phyloP scores from a whole-genome alignment of 37 sponge, comb jelly and placozoan species.

The Halisarca cf. caerulea region DNA sequence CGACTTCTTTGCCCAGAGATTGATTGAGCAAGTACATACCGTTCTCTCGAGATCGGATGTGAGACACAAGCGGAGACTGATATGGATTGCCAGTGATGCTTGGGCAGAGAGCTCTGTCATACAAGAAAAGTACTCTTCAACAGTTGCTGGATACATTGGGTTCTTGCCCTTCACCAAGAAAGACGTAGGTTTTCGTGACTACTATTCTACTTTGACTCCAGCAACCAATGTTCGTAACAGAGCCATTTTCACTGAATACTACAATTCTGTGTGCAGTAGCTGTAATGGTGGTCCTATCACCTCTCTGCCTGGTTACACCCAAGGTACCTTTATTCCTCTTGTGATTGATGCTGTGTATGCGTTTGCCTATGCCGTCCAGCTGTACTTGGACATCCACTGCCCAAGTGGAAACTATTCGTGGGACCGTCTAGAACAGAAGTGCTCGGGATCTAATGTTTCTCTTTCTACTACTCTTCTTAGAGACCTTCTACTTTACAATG shows the following conservation, averaged over 20 bases:
- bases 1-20: constrained; percentile 22
- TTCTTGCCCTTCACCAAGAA: constrained; percentile 54
- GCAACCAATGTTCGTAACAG: constrained; percentile 54
- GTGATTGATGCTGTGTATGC: constrained; percentile 89
- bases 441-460: constrained; percentile 29
- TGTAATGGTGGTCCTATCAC: constrained; percentile 27
- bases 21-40: constrained; percentile 22
- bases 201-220: constrained; percentile 67
- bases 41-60: not conserved
- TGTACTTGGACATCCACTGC: constrained; percentile 72
- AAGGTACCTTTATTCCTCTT: constrained; percentile 66
- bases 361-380: constrained; percentile 72
- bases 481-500: constrained; percentile 41
- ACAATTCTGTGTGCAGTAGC: constrained; percentile 18
- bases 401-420: constrained; percentile 28
- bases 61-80: constrained; percentile 22
- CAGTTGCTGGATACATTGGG: constrained; percentile 63
- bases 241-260: constrained; percentile 79
- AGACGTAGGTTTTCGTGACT: constrained; percentile 41
- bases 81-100: constrained; percentile 86
- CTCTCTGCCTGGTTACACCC: constrained; percentile 27
- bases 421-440: constrained; percentile 34
- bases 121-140: constrained; percentile 8
- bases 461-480: constrained; percentile 42
- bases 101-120: constrained; percentile 67